Percentiles rank a stretch among this genome's conserved stretches.
Conservation (phyloP, 2,797 vertebrate species). For the Pangasius djambal region DNA sequence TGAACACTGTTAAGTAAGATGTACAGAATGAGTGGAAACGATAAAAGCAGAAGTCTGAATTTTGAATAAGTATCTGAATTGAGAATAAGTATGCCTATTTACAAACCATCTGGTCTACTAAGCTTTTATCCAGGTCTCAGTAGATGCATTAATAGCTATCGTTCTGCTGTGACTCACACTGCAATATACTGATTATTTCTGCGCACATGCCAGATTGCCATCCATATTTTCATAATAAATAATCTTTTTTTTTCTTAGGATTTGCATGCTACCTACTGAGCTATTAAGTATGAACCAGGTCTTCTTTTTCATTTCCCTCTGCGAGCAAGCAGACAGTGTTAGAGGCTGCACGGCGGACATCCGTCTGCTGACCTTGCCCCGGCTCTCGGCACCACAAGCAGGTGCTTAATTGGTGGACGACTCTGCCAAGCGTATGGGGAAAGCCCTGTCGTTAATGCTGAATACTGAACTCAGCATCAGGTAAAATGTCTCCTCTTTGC, state of each 20-base stretch:
- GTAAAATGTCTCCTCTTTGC: neutral
- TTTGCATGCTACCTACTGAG: constrained; percentile 2
- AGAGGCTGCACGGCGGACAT: constrained; percentile 43
- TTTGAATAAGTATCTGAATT: neutral
- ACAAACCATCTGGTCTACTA: constrained; percentile 6
- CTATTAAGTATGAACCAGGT: constrained; percentile 15
- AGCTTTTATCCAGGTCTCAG: neutral
- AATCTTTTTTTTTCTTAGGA: neutral
- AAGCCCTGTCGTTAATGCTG: constrained; percentile 53
- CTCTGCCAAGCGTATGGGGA: constrained; percentile 73
- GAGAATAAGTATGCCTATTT: constrained; percentile 1
- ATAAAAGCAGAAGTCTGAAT: neutral
- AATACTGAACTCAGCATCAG: constrained; percentile 1
- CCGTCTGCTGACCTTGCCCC: constrained; percentile 49
- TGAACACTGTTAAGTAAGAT: neutral
- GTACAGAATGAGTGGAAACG: neutral
- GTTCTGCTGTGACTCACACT: neutral
- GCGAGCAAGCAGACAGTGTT: constrained; percentile 35
- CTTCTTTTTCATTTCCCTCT: constrained; percentile 53
- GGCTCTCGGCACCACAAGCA: constrained; percentile 72
- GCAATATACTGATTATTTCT: constrained; percentile 12
- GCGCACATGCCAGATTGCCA: constrained; percentile 21
- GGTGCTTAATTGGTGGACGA: constrained; percentile 82
- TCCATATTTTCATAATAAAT: constrained; percentile 22
- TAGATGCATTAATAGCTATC: constrained; percentile 16